These are phyloP conservation scores for Nycteola revayana DNA, from an alignment of 2,888 invertebrate genomes.

Conservation along the genomic window DNA sequence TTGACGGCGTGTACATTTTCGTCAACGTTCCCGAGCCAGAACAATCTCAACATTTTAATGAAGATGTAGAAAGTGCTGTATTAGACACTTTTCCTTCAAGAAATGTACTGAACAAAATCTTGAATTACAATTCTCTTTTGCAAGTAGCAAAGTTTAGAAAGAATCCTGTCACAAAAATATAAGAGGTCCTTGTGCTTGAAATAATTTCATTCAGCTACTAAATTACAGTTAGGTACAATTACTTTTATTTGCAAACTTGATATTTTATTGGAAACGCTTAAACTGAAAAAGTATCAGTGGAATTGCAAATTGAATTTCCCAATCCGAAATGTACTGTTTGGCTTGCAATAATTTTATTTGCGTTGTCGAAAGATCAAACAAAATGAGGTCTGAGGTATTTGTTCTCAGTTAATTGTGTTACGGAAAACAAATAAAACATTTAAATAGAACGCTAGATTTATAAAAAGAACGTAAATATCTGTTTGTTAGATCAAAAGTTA, in stretches of 20 bases:
- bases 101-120: slow-evolving; percentile 24
- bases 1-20: slow-evolving; percentile 42
- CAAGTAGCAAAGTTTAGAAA: slow-evolving; percentile 32
- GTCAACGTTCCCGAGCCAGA: slow-evolving; percentile 21
- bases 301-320: slow-evolving; percentile 6
- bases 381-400: background rate
- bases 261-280: slow-evolving; percentile 10
- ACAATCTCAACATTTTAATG: slow-evolving; percentile 24
- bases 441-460: too few species aligned
- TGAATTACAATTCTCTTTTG: slow-evolving; percentile 27
- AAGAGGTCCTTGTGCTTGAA: too few species aligned
- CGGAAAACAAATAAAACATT: too few species aligned
- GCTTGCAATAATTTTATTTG: slow-evolving; percentile 9
- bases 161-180: too few species aligned
- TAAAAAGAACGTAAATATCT: too few species aligned
- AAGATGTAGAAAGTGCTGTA: slow-evolving; percentile 31
- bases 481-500: too few species aligned
- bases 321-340: slow-evolving; percentile 3
- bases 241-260: slow-evolving; percentile 3
- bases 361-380: slow-evolving; percentile 1
- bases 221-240: background rate
- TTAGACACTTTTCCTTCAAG: slow-evolving; percentile 23
- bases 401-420: too few species aligned
- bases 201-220: too few species aligned
- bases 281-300: slow-evolving; percentile 4